Percentiles rank a stretch among this genome's conserved stretches.
These are phyloP conservation scores for Drosophila ohnishii DNA, from an alignment of 1,140 invertebrate genomes.

Conservation along the genomic window DNA sequence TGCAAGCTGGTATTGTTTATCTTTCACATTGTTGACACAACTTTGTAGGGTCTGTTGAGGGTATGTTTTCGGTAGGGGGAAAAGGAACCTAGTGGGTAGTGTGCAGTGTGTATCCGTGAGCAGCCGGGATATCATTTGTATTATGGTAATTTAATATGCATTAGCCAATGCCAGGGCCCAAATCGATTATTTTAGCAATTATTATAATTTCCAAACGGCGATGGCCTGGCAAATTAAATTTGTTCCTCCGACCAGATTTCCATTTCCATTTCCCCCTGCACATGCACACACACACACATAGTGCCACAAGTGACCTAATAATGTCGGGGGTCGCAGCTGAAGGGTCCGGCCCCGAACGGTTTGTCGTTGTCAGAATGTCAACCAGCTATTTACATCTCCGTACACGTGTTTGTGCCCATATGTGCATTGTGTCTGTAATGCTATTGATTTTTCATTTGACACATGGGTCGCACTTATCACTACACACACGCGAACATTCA, in stretches of 20 bases:
- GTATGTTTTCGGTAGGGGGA: neutral
- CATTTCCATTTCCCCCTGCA: slow-evolving; percentile 24
- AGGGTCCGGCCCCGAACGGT: slow-evolving; percentile 15
- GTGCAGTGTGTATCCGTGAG: slow-evolving; percentile 5
- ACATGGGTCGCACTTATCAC: slow-evolving; percentile 45
- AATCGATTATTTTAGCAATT: slow-evolving; percentile 60
- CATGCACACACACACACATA: neutral
- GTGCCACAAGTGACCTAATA: slow-evolving; percentile 56
- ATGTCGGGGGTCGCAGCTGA: slow-evolving; percentile 31
- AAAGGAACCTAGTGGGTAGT: too few relatives aligned
- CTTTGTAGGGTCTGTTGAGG: slow-evolving; percentile 47
- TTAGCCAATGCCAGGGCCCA: slow-evolving; percentile 20
- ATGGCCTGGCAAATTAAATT: slow-evolving; percentile 58
- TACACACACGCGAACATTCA: slow-evolving; percentile 11
- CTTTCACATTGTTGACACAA: slow-evolving; percentile 66
- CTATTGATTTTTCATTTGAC: slow-evolving; percentile 74
- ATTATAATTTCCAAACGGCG: slow-evolving; percentile 48
- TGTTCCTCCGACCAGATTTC: slow-evolving; percentile 32
- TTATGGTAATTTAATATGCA: slow-evolving; percentile 47
- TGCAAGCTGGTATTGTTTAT: slow-evolving; percentile 57
- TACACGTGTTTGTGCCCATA: slow-evolving; percentile 39
- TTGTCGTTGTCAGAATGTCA: slow-evolving; percentile 64
- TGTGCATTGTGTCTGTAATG: slow-evolving; percentile 58
- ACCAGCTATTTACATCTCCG: slow-evolving; percentile 63
- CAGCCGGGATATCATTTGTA: slow-evolving; percentile 36